Evolutionary conservation across 2,888 invertebrate species (phyloP), one percentile per base, ranked within the genome.

Genomic region (Hedya salicella): DNA sequence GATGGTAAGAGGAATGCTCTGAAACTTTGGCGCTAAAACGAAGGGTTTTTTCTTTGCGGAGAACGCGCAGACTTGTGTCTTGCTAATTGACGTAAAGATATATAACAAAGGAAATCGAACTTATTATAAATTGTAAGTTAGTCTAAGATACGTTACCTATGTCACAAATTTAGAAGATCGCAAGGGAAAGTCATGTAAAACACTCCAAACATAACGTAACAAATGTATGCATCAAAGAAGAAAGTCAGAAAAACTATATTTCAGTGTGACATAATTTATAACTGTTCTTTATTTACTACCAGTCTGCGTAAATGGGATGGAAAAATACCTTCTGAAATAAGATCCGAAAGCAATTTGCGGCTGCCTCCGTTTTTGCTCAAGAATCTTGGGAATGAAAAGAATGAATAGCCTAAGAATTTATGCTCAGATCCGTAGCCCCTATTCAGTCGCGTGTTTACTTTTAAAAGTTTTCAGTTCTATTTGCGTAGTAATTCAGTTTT

Each of bases 361-460:
- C 2, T 36, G 17, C 16, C 16, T 9, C 25, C 9, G 9, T 40
- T 21, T 54, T 54, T 14, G 16, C 40, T 40, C 14, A 21, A 42
- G 54, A 40, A 19, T 54, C 54, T 25, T 13, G 14, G 36, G 39
- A 39, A 53, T 53, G 53, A 39, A 54, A 54, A 42, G 40, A 54
- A 19, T 21, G 42, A 46, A 42, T 44, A 9, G 44, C 17, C 42
- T 21, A 25, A 6, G 44, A 32, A 62, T 52, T 50, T 36, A 52
- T n/a, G n/a, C 50, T 17, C 21, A 40, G 19, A 50, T 50, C 50
- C 30, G 25, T 17, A n/a, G 44, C n/a, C 42, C 30, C 50, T 42
- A 52, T 40, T 61, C 61, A 61, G n/a, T 21, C 50, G n/a, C n/a
- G n/a, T 52, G 61, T 40, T 61, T 52, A 61, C 61, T 50, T 40